phyloP scores from a whole-genome alignment of 2,113 vertebrate genomes.

The Hemiscyllium ocellatum region DNA sequence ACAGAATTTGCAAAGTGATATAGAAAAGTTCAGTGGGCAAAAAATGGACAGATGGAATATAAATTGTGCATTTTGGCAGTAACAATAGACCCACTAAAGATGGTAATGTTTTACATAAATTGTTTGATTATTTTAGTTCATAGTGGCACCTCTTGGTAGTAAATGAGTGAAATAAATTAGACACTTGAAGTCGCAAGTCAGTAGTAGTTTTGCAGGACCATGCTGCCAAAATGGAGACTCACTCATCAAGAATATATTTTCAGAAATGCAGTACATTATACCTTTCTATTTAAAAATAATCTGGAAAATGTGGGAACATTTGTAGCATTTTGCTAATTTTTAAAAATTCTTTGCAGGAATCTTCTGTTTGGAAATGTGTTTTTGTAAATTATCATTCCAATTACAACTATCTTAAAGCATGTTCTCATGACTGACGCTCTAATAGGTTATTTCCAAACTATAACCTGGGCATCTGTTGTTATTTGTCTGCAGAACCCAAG shows the following conservation, averaged over 20 bases:
- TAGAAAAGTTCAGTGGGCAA: too few species aligned
- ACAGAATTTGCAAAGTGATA: too few species aligned
- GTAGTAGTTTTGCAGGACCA: neutral
- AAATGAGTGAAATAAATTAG: neutral
- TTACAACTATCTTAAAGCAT: neutral
- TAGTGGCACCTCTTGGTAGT: neutral
- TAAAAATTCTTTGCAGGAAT: neutral
- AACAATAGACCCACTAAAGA: neutral
- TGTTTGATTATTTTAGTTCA: neutral
- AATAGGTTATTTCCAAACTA: neutral
- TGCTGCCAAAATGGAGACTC: neutral
- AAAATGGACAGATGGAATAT: too few species aligned
- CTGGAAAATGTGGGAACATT: neutral
- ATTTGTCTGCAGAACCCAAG: conserved; percentile 60
- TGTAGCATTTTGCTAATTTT: neutral
- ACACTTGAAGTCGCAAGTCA: neutral
- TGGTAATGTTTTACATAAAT: neutral
- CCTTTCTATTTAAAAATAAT: neutral
- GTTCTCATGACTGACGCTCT: neutral
- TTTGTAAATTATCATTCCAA: neutral
- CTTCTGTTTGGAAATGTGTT: neutral
- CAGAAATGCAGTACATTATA: neutral
- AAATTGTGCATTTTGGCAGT: too few species aligned
- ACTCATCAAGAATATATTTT: neutral
- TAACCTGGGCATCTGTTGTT: conserved; percentile 27